Evolutionary conservation across 2,888 invertebrate genomes (phyloP).

Genomic region (Phyllotreta striolata): DNA sequence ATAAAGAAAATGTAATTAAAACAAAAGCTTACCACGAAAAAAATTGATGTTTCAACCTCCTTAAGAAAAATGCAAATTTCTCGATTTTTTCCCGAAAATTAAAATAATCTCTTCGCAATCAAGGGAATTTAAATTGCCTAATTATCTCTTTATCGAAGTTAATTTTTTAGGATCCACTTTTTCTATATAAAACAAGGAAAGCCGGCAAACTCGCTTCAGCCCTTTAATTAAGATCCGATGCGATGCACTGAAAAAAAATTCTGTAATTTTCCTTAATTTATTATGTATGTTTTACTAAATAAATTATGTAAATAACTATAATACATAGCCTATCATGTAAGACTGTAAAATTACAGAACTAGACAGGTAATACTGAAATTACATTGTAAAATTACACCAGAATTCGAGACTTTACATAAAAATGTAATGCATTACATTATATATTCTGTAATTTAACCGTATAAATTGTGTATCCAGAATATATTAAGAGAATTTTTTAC

Average conservation of each 20-base stretch:
- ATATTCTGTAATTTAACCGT: slow-evolving; percentile 16
- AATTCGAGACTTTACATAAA: too few relatives aligned
- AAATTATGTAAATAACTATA: too few relatives aligned
- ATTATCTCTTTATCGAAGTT: slow-evolving; percentile 36
- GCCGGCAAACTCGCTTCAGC: slow-evolving; percentile 11
- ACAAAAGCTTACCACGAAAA: not conserved
- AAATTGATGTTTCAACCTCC: slow-evolving; percentile 8
- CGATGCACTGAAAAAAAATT: too few relatives aligned
- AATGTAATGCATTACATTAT: too few relatives aligned
- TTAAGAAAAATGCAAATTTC: slow-evolving; percentile 17
- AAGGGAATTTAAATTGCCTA: slow-evolving; percentile 39
- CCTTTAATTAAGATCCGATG: slow-evolving; percentile 28
- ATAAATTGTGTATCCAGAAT: slow-evolving; percentile 10
- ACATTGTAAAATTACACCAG: too few relatives aligned
- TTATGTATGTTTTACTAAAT: too few relatives aligned
- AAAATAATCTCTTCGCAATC: slow-evolving; percentile 28
- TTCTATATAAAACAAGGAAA: slow-evolving; percentile 16
- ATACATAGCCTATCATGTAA: too few relatives aligned
- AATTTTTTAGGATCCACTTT: slow-evolving; percentile 25
- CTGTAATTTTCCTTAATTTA: too few relatives aligned
- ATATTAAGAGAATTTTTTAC: too few relatives aligned
- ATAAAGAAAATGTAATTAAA: too few relatives aligned
- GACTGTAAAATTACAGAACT: too few relatives aligned
- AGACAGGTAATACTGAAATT: too few relatives aligned
- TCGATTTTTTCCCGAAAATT: slow-evolving; percentile 19